Conservation (phyloP, 2,888 invertebrate genomes). For the Dasysyrphus albostriatus region DNA sequence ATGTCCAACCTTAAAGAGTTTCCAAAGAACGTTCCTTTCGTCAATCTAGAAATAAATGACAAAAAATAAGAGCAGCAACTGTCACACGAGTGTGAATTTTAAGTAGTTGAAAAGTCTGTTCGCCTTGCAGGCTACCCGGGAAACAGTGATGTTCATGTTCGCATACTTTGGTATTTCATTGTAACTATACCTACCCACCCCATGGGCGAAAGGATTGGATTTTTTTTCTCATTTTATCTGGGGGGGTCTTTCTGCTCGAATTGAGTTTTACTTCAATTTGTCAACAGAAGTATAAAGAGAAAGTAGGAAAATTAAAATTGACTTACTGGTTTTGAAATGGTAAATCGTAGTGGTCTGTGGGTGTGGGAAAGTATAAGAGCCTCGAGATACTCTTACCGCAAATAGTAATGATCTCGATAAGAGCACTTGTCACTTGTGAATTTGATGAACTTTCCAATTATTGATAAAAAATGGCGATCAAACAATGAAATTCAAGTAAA, state of each 20-base stretch:
- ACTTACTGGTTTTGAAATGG: conserved; percentile 27
- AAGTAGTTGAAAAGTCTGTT: conserved; percentile 69
- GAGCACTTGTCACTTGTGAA: neutral
- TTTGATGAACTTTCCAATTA: neutral
- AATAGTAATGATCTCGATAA: neutral
- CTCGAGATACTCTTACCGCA: neutral
- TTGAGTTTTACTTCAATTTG: conserved; percentile 40
- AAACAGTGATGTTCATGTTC: conserved; percentile 15
- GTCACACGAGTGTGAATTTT: conserved; percentile 75
- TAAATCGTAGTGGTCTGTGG: neutral
- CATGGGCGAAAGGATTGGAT: conserved; percentile 38
- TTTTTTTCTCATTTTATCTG: conserved; percentile 40
- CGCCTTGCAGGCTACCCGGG: conserved; percentile 45
- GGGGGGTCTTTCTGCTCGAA: conserved; percentile 12
- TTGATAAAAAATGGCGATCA: neutral
- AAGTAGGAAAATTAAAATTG: conserved; percentile 51
- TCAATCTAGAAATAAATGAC: conserved; percentile 44
- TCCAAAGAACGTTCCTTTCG: conserved; percentile 30
- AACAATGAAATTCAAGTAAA: too few species aligned
- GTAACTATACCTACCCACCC: neutral
- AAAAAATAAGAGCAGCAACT: conserved; percentile 59
- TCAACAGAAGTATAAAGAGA: conserved; percentile 14
- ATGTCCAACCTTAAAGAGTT: conserved; percentile 64
- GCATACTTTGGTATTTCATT: conserved; percentile 18
- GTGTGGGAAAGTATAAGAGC: neutral